These are phyloP conservation scores for Motacilla alba DNA, from an alignment of 2,113 vertebrate genomes.

Conservation along the genomic window DNA sequence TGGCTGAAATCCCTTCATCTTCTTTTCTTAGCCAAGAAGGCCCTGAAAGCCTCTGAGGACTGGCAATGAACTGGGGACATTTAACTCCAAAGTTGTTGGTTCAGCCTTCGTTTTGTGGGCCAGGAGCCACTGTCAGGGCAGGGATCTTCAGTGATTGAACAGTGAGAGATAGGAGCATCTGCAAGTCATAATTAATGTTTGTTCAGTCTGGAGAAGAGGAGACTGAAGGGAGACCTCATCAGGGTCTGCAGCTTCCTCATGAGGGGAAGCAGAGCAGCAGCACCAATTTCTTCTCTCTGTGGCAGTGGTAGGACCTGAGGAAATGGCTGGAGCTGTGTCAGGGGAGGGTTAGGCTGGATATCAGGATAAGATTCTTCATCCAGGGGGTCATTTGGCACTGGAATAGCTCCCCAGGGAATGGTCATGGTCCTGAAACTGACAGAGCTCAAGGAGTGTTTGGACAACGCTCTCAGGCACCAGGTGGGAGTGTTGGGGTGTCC, in stretches of 20 bases:
- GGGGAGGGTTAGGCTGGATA: background rate
- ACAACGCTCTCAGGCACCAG: accelerated
- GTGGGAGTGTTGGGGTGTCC: background rate
- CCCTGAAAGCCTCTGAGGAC: background rate
- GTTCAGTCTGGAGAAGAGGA: background rate
- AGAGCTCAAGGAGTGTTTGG: background rate
- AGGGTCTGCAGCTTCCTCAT: background rate
- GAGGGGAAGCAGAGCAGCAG: background rate
- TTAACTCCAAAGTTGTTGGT: background rate
- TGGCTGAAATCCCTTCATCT: background rate
- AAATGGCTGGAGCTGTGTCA: background rate
- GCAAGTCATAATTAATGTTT: background rate
- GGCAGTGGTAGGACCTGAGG: background rate
- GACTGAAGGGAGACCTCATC: background rate
- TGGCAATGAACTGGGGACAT: background rate
- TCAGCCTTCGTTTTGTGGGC: background rate
- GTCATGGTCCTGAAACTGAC: accelerated
- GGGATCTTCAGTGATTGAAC: background rate
- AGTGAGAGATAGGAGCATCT: background rate
- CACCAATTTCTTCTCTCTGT: background rate
- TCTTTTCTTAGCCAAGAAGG: background rate
- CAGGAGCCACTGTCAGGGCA: background rate
- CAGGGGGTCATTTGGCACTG: background rate
- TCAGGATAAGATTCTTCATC: background rate
- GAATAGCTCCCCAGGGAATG: background rate